These are phyloP conservation scores for Malthinus seriepunctatus DNA, from an alignment of 2,888 invertebrate species.

Conservation along the genomic window DNA sequence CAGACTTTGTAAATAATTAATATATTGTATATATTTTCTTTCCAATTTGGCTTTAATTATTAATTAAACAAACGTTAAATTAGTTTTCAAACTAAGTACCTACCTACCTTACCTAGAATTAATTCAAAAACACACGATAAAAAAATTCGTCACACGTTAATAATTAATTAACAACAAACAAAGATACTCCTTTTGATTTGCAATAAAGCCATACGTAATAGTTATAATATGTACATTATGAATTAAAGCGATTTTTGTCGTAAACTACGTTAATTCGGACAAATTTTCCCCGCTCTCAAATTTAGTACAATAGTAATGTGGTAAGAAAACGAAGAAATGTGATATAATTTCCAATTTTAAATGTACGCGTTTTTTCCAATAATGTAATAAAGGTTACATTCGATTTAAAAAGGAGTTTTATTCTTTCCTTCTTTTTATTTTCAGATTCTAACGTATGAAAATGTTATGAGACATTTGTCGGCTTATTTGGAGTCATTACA, in stretches of 20 bases:
- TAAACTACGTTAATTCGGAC: background rate
- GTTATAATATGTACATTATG: too few species aligned
- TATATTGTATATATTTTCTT: slow-evolving; percentile 21
- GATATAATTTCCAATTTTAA: slow-evolving; percentile 8
- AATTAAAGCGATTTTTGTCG: background rate
- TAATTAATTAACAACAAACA: slow-evolving; percentile 1
- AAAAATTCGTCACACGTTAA: background rate
- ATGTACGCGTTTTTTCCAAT: slow-evolving; percentile 26
- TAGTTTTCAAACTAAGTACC: background rate
- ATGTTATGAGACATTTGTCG: too few species aligned
- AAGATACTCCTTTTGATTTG: background rate
- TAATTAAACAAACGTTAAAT: background rate
- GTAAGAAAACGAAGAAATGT: slow-evolving; percentile 1
- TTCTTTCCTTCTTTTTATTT: background rate
- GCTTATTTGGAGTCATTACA: too few species aligned
- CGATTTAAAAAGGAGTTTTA: slow-evolving; percentile 16
- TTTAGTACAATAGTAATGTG: slow-evolving; percentile 4
- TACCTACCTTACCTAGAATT: background rate
- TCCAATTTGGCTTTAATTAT: slow-evolving; percentile 9
- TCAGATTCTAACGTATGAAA: too few species aligned
- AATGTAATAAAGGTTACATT: slow-evolving; percentile 26
- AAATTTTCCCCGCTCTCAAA: background rate
- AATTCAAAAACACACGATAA: background rate
- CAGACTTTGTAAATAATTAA: slow-evolving; percentile 21
- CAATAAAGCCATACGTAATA: background rate